Base-by-base conservation (phyloP, 2,113 vertebrate species). In the Cromileptes altivelis region DNA sequence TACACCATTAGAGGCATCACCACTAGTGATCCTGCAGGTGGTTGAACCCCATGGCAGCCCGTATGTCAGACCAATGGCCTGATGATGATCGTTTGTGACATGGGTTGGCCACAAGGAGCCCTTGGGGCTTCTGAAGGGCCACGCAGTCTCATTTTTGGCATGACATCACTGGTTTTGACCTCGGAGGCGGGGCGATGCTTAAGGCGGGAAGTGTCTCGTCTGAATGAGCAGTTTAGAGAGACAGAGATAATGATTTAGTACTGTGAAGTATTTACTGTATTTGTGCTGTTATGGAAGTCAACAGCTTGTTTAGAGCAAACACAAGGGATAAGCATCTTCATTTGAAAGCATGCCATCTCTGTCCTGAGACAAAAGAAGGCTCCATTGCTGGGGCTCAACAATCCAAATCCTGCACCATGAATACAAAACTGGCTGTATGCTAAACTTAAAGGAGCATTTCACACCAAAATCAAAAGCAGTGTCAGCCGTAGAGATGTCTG, bases 1-100 rank as follows among this genome's bases (percentile, higher is more conserved):
- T 82, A 80, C 4, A 4, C 58, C 74, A 87, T 88, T 50, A 76
- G 79, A 56, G 76, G 78, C 82, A 57, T 88, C 63, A 58, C 92
- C 87, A 37, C 85, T 21, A 85, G 87, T 82, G 72, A 49, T 88
- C 82, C 93, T 93, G 90, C 91, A 93, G 90, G 91, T 92, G 89
- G 78, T 87, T 84, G 70, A 62, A 73, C 76, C 70, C 80, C 60
- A 77, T 12, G 10, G 72, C 63, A 12, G 67, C 49, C 70, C 49
- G 50, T 82, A 77, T 68, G 75, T 84, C 74, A 37, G 73, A 79
- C 61, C 65, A 78, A 86, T 69, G 76, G 52, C 60, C 84, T 74
- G 75, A 81, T 60, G 87, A 78, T 89, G 84, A 94, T 93, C 17
- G 7, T 53, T 81, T 72, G 70, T 87, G 93, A 92, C 92, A 87